Evolutionary conservation across 2,113 vertebrate genomes (phyloP), one percentile per base, ranked within the genome.

Genomic region (Steatornis caripensis): DNA sequence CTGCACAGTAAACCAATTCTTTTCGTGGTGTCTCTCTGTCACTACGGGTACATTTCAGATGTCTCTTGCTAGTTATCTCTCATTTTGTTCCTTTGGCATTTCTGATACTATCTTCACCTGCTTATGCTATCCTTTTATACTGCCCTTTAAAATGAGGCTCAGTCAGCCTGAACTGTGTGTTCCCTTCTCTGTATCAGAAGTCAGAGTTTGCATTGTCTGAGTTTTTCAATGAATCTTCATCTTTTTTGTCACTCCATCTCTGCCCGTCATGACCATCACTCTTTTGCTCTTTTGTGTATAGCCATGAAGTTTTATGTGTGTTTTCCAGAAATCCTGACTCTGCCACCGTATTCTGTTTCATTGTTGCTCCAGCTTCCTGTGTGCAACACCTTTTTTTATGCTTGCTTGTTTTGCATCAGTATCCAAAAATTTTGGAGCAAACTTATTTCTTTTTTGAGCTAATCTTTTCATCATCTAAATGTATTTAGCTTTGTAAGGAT

Each of bases 21-120:
- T 89, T 82, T 89, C 46, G 80, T 53, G 26, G 49, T 80, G 49
- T 61, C 26, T 71, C 46, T 80, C 72, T 78, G 39, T 75, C 0
- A 0, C 16, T 87, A 51, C 30, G 2, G 2, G 39, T n/a, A 46
- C 14, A 82, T 87, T 86, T 71, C 26, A 32, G 77, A 82, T 64
- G 36, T 48, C 43, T 87, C 55, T 43, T 64, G 43, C 48, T 60
- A 68, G n/a, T 92, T 94, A 39, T 39, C 82, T 78, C 72, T 91
- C 77, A 79, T 95, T 89, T 95, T 82, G 55, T 53, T 92, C 74
- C 77, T 75, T 62, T 84, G 72, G 65, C 57, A 75, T 82, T 92
- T 92, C 72, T 91, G 94, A 84, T 92, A 32, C 68, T 89, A 91
- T 92, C 93, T 89, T 81, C 57, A 36, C 45, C 69, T 89, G 64